Evolutionary conservation across 2,797 vertebrate species (phyloP), one percentile per base, ranked within the genome.

Genomic region (Menidia menidia): DNA sequence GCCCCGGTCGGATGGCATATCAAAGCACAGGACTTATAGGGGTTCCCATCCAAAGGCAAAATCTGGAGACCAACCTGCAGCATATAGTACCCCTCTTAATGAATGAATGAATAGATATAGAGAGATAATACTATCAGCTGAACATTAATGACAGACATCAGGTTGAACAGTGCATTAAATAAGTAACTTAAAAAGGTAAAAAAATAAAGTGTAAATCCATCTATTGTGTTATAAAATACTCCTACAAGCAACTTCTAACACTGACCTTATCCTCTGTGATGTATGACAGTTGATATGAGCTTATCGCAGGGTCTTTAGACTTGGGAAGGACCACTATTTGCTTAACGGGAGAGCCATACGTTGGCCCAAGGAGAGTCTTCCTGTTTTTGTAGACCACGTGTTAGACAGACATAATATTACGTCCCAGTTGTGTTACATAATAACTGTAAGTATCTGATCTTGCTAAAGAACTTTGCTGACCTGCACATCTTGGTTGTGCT

Each of bases 21-120:
- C 71, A 96, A 71, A 41, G 95, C 95, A 0, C 85, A 93, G 15
- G 96, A 96, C 81, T 94, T 97, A 87, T 95, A 95, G 2, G 96
- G 97, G 73, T 98, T 99, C 66, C 98, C 98, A 31, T 99, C 97
- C 0, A 97, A 32, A 2, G 97, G 98, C 53, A 99, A 88, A 67
- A 97, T 95, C 92, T 98, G 97, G 75, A 99, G 90, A 48, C 97
- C 98, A 68, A 99, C 91, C 98, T 99, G 58, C 3, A 69, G 55
- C 31, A 74, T 53, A 60, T 15, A 73, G 0, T 67, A 48, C n/a
- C 16, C 51, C 3, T 64, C n/a, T 54, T 19, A 68, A 43, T 47
- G 35, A 6, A 31, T 61, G 33, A 31, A 64, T 74, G 18, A 51
- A 7, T 5, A 52, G 9, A 51, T 11, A 25, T 25, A 25, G 18